These are phyloP conservation scores for Coelopa pilipes DNA, from an alignment of 2,888 invertebrate genomes.

Conservation along the genomic window DNA sequence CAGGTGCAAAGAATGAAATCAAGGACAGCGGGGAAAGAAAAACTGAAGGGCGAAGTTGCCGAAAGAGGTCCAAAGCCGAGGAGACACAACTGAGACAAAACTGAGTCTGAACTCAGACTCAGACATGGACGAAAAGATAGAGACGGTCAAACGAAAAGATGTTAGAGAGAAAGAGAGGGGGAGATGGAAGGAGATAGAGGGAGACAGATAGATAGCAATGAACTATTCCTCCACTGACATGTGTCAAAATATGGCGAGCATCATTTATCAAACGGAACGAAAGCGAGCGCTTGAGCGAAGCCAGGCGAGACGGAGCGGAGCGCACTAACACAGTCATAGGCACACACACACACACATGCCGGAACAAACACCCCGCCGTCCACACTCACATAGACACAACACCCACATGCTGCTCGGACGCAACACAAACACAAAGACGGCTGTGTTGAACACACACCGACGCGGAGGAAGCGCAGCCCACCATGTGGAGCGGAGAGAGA, in stretches of 20 bases:
- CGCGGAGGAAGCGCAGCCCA: constrained; percentile 1
- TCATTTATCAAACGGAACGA: constrained; percentile 58
- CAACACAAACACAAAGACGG: background rate
- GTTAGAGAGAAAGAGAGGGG: no score
- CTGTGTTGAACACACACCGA: background rate
- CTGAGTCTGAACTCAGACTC: no score
- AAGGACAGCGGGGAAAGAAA: no score
- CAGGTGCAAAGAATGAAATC: no score
- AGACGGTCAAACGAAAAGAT: no score
- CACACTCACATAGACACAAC: background rate
- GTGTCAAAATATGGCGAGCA: constrained; percentile 55
- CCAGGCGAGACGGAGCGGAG: constrained; percentile 22
- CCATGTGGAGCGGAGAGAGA: background rate
- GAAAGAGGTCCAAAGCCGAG: no score
- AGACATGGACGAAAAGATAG: no score
- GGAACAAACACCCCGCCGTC: background rate
- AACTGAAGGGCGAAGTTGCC: no score
- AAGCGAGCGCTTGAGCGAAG: constrained; percentile 19
- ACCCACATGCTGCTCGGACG: background rate
- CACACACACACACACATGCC: background rate
- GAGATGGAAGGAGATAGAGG: background rate
- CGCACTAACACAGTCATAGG: constrained; percentile 8
- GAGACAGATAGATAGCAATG: constrained; percentile 5
- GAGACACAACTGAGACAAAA: no score
- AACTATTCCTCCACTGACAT: constrained; percentile 49